Base-by-base conservation (phyloP, 2,113 vertebrate genomes). In the Hypomesus transpacificus region DNA sequence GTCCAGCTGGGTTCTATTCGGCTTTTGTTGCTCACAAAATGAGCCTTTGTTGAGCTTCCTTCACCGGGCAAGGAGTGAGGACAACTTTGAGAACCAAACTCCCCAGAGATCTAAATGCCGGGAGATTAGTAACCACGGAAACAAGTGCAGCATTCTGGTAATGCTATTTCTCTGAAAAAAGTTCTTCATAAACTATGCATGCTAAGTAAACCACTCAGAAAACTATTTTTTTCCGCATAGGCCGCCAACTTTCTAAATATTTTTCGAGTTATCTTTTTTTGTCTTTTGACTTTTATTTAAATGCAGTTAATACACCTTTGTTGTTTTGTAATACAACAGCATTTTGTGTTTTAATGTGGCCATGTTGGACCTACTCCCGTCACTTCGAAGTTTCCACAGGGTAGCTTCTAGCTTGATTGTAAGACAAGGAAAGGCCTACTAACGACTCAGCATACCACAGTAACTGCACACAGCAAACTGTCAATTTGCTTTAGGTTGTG, bases 111-210 rank as follows among this genome's bases (percentile, higher is more conserved):
- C 86, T 87, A 88, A 88, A 90, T 91, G 86, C 89, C 88, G 84
- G 84, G 59, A 91, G 90, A 93, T 93, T 92, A 92, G 92, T 92
- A 86, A 89, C 91, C 89, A 87, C 82, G 91, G 92, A 83, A 90
- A 93, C 91, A 75, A 87, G 84, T 70, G 85, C 84, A 77, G 71
- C 84, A 70, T 85, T 88, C 76, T 71, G 85, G 71, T 81, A 88
- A 91, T 82, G 83, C 80, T 53, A 79, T 52, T 76, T 84, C 74
- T 69, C 46, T 58, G 64, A 69, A 81, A 75, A 81, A 82, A 84
- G 69, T 74, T 80, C 64, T 73, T 67, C 14, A 72, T 69, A 46
- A 51, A 77, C 60, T 70, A 60, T 53, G 57, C 68, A 64, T 66
- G 39, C 6, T 11, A 39, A 39, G 39, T 7, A 39, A 39, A 39